Percentiles rank a stretch among this genome's conserved stretches.
These are phyloP conservation scores for Octomys mimax DNA, from an alignment of 2,797 vertebrate genomes.

Conservation along the genomic window DNA sequence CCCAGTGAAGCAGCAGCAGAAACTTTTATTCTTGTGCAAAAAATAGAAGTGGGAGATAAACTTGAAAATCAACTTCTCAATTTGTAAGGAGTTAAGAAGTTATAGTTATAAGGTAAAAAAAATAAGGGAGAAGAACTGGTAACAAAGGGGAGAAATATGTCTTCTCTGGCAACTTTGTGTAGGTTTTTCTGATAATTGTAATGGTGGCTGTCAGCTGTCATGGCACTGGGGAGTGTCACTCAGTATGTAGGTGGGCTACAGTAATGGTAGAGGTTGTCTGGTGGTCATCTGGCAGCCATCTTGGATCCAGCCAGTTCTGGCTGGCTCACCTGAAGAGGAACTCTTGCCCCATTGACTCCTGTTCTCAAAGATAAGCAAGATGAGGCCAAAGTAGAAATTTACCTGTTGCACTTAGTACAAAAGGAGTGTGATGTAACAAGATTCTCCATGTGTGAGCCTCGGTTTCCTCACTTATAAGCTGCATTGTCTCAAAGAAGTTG, in stretches of 20 bases:
- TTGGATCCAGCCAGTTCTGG: not conserved
- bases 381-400: not conserved
- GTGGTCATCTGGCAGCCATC: not conserved
- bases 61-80: not conserved
- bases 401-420: not conserved
- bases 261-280: not conserved
- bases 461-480: not conserved
- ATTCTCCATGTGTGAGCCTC: not conserved
- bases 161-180: not conserved
- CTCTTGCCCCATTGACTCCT: not conserved
- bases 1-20: not conserved
- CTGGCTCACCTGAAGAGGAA: not conserved
- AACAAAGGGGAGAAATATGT: not conserved
- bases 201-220: not conserved
- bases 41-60: not conserved
- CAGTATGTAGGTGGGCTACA: not conserved
- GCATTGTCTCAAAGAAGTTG: not conserved
- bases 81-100: not conserved
- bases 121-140: not conserved
- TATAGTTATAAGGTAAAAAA: not conserved
- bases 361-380: not conserved
- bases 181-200: not conserved
- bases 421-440: not conserved
- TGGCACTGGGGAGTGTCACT: not conserved
- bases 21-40: not conserved